phyloP scores from a whole-genome alignment of 2,888 invertebrate species.

The Cryptus viduatorius region DNA sequence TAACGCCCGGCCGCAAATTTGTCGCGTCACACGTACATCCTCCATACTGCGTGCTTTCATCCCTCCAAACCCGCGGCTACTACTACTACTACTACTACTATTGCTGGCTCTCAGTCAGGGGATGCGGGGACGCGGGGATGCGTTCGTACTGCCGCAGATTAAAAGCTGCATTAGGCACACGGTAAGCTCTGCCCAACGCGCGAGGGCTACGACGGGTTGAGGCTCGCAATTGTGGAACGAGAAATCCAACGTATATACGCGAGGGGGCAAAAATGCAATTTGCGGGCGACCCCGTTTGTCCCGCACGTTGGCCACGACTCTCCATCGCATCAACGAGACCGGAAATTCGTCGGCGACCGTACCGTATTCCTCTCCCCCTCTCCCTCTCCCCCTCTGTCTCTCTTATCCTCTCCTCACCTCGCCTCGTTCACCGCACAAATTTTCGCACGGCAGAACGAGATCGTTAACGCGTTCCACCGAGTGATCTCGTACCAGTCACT shows the following conservation, averaged over 20 bases:
- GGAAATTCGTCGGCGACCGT: constrained; percentile 42
- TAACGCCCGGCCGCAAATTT: constrained; percentile 71
- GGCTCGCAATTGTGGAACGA: constrained; percentile 19
- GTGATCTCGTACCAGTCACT: background rate
- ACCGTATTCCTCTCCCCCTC: constrained; percentile 20
- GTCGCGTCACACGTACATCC: constrained; percentile 67
- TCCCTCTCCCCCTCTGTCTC: constrained; percentile 56
- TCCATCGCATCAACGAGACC: constrained; percentile 40
- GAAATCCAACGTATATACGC: background rate
- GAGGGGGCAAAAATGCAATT: constrained; percentile 72
- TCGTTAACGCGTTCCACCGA: constrained; percentile 25
- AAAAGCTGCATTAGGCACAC: constrained; percentile 70
- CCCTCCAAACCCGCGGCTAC: constrained; percentile 37
- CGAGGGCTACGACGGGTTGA: background rate
- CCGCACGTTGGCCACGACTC: constrained; percentile 59
- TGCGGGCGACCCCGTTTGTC: constrained; percentile 66
- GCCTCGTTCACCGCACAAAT: constrained; percentile 14
- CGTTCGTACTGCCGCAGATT: constrained; percentile 69
- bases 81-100: constrained; percentile 41
- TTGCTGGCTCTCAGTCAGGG: constrained; percentile 8
- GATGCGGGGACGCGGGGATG: background rate
- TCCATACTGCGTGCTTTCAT: constrained; percentile 42
- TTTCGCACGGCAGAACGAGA: constrained; percentile 33
- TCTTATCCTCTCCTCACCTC: constrained; percentile 27
- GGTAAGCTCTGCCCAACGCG: constrained; percentile 56